These are phyloP conservation scores for Pseudochirops cupreus DNA, from an alignment of 2,797 vertebrate species.

Conservation along the genomic window DNA sequence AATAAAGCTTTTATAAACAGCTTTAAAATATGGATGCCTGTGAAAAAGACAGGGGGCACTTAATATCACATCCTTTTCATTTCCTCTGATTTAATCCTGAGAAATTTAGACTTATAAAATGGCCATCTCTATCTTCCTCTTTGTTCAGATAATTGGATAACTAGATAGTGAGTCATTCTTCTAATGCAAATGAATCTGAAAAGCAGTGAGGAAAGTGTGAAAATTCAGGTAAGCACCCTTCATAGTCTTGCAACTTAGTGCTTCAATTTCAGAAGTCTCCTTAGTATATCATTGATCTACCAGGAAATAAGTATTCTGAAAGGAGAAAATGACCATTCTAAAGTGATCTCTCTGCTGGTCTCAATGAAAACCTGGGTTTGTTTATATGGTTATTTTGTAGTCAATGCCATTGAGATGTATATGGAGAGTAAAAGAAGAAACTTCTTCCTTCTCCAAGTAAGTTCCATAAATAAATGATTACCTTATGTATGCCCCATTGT, in stretches of 20 bases:
- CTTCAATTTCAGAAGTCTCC: conserved; percentile 56
- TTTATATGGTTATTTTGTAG: conserved; percentile 33
- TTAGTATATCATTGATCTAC: conserved; percentile 59
- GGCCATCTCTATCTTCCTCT: conserved; percentile 26
- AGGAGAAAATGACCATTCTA: conserved; percentile 24
- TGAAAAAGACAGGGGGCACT: neutral
- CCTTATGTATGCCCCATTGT: neutral
- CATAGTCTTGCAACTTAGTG: conserved; percentile 59
- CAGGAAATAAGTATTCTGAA: conserved; percentile 44
- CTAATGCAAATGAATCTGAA: conserved; percentile 58
- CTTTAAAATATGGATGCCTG: conserved; percentile 16
- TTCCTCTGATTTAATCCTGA: conserved; percentile 47
- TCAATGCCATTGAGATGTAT: neutral
- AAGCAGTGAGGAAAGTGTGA: conserved; percentile 57
- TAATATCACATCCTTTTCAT: neutral
- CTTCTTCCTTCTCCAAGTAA: neutral
- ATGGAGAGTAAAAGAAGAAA: neutral
- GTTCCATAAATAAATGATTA: conserved; percentile 11
- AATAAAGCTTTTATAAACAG: conserved; percentile 33
- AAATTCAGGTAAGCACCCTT: conserved; percentile 24
- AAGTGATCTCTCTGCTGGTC: neutral
- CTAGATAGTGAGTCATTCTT: conserved; percentile 27
- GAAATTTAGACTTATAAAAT: conserved; percentile 39
- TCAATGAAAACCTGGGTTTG: neutral
- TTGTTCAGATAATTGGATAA: conserved; percentile 51